These are phyloP conservation scores for Pectinophora gossypiella DNA, from an alignment of 1,140 invertebrate genomes.

Conservation along the genomic window DNA sequence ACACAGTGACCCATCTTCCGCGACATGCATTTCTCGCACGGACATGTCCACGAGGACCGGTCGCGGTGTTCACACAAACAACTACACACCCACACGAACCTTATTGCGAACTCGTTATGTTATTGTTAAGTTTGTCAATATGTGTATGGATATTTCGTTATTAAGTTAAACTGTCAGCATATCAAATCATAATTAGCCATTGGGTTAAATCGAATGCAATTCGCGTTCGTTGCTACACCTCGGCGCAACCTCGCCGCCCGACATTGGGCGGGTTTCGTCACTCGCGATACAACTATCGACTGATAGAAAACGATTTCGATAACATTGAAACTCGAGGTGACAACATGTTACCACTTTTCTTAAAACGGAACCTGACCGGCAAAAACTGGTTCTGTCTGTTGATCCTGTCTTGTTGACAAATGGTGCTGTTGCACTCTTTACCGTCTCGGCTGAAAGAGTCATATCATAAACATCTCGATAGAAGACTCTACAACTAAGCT, in stretches of 20 bases:
- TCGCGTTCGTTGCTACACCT: constrained; percentile 10
- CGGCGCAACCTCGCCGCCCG: constrained; percentile 12
- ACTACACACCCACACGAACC: background rate
- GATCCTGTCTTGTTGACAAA: too few relatives aligned
- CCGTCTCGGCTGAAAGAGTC: too few relatives aligned
- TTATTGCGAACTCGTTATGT: background rate
- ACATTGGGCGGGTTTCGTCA: constrained; percentile 25
- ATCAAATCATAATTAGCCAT: constrained; percentile 7
- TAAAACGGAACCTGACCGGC: too few relatives aligned
- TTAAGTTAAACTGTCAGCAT: constrained; percentile 5
- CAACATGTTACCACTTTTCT: background rate
- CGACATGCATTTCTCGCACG: background rate
- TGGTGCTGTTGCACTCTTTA: too few relatives aligned
- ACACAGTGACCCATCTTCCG: background rate
- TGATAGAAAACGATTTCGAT: constrained; percentile 29
- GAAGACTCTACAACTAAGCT: too few relatives aligned
- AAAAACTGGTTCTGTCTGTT: too few relatives aligned
- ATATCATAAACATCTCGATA: too few relatives aligned
- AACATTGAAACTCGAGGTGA: constrained; percentile 19
- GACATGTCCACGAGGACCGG: background rate
- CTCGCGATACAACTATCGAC: constrained; percentile 3
- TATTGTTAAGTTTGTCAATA: background rate
- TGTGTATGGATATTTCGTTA: background rate
- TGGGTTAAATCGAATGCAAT: constrained; percentile 6
- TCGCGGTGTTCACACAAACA: too few relatives aligned